Evolutionary conservation across 2,888 invertebrate species (phyloP), one percentile per base, ranked within the genome.

Genomic region (Drosophila quinaria): DNA sequence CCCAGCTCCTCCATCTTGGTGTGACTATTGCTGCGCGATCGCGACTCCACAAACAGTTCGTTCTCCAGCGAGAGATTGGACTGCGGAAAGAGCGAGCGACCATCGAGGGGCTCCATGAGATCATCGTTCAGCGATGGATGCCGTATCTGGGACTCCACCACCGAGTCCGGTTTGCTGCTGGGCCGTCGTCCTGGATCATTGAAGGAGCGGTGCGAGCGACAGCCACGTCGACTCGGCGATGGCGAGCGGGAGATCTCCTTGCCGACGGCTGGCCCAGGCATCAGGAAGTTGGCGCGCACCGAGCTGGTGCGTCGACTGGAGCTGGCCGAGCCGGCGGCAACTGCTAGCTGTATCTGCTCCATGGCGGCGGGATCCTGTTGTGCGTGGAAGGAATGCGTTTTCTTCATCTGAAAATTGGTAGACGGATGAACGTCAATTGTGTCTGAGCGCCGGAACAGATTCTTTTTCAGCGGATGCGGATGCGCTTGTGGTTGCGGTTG

Each of bases 301-400:
- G 93, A 93, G 66, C 92, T 93, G 37, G 92, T 92, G 72, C 93
- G 92, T 2, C 92, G 89, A 54, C 91, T 90, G 41, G 91, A 87
- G 41, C 89, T 89, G 33, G 87, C 91, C 25, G 84, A 84, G 19
- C 88, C 88, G 55, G 83, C 81, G 42, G 88, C 74, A 3, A 65
- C 84, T 41, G 90, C 78, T 17, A 91, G 68, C 67, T 92, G 80
- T 22, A 91, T 86, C 63, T 92, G 92, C 66, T 92, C 92, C 87
- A 92, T 82, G 62, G 91, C 84, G 65, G 92, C 86, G 67, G 90
- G 87, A 69, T 93, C 93, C 78, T 93, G 92, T 74, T 92, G 93
- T 25, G 92, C 91, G 82, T 93, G 93, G 84, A 93, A 93, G 66
- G 93, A 93, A 75, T 93, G 92, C 76, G 93, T 93, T 81, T 93